Base-by-base conservation (phyloP, 2,888 invertebrate species). In the Eulithis prunata region DNA sequence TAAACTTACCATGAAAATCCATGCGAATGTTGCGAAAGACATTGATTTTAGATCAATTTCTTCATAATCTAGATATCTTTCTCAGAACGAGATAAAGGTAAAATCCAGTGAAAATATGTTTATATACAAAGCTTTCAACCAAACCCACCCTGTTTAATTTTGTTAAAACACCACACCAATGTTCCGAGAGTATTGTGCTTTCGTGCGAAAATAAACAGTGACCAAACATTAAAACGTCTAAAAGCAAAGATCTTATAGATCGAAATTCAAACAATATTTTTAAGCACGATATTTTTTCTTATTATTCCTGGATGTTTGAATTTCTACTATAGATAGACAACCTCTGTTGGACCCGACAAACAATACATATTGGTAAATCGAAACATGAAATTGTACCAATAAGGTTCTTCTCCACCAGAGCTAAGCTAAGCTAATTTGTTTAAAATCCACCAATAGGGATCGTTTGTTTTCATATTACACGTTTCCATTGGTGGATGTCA, bases 71-170 rank as follows among this genome's bases (percentile, higher is more conserved):
- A n/a, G n/a, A n/a, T 14, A 4, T 6, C 6, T 45, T 14, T 14
- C 14, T 45, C 12, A 10, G 11, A 51, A 57, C 53, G 52, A 38
- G 36, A 46, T 11, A 46, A 38, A n/a, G 14, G 3, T 2, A 56
- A 47, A 57, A 21, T 53, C 7, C 41, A 63, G 53, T 49, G 52
- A 54, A 60, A 68, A 56, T 45, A 43, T 49, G 11, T 59, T 36
- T 55, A 53, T 61, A 4, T 64, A 67, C 62, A 63, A 57, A 13
- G 47, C 11, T 58, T 54, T 66, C 71, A 71, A 68, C 68, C 71
- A 71, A 68, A 69, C 60, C 68, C 72, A 63, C 64, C 71, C 71
- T 68, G 74, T 75, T 75, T 71, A 71, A 70, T 55, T 57, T 69
- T 68, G 72, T 73, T 75, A 73, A 65, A 69, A 59, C 36, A 46